Percentiles rank a stretch among this genome's conserved stretches.
phyloP scores from a whole-genome alignment of 2,113 vertebrate genomes.

The Rhinolophus ferrumequinum region DNA sequence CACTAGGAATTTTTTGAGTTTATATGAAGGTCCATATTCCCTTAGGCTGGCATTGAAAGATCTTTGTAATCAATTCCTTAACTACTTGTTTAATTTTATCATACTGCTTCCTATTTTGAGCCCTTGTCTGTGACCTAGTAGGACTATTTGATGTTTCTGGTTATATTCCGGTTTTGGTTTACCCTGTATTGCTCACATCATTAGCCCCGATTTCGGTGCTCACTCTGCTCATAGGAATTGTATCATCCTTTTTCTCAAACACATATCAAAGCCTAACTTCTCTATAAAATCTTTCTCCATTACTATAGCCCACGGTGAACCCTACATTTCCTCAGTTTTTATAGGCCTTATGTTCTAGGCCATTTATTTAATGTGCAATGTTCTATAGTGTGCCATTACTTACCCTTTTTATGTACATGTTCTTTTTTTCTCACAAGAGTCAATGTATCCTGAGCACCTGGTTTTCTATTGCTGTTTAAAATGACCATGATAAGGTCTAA shows the following conservation, averaged over 20 bases:
- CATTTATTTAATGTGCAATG: conserved; percentile 49
- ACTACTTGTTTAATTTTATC: conserved; percentile 4
- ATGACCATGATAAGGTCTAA: background rate
- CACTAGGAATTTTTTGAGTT: background rate
- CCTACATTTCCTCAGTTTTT: background rate
- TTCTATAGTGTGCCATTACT: background rate
- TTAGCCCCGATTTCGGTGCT: background rate
- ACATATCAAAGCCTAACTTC: background rate
- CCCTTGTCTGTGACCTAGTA: background rate
- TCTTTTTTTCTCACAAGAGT: conserved; percentile 11
- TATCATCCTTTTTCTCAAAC: background rate
- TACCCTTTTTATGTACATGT: background rate
- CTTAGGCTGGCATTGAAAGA: background rate
- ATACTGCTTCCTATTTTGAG: background rate
- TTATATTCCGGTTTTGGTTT: background rate
- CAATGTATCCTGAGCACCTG: background rate
- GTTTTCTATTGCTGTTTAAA: background rate
- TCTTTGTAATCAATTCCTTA: background rate
- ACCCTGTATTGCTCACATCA: background rate
- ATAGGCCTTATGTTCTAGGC: conserved; percentile 25
- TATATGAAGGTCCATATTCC: background rate
- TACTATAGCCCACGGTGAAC: background rate
- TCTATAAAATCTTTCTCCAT: background rate
- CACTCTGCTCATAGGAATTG: background rate
- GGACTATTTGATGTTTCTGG: background rate